These are phyloP conservation scores for Sminthopsis crassicaudata DNA, from an alignment of 2,113 vertebrate genomes.

Conservation along the genomic window DNA sequence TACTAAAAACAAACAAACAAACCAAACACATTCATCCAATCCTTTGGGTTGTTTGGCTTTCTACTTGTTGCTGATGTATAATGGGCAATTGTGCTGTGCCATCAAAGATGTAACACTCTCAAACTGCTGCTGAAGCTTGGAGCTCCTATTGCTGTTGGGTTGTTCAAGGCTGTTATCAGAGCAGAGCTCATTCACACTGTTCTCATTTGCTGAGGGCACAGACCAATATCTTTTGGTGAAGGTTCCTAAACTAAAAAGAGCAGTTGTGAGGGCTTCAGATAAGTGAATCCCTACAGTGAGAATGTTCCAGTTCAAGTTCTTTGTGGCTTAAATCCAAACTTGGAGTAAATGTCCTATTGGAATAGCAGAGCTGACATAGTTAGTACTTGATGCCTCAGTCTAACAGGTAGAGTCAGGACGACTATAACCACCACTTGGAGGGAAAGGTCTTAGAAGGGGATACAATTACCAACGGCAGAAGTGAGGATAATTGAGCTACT, in stretches of 20 bases:
- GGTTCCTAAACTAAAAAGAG: neutral
- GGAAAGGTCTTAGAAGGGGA: neutral
- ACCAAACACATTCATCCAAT: neutral
- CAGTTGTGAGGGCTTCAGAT: neutral
- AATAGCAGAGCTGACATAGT: neutral
- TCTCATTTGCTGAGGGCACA: neutral
- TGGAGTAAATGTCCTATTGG: neutral
- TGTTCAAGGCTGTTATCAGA: neutral
- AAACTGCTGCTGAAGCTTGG: neutral
- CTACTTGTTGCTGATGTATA: neutral
- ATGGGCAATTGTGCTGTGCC: neutral
- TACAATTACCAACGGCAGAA: neutral
- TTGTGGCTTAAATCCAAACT: neutral
- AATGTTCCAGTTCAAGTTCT: neutral
- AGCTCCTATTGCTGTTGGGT: neutral
- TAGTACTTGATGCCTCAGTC: neutral
- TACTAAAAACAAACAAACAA: neutral
- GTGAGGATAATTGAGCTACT: neutral
- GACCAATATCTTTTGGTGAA: neutral
- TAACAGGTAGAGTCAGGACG: neutral
- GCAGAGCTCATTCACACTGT: neutral
- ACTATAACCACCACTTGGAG: neutral
- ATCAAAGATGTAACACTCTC: neutral
- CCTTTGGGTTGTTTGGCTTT: neutral
- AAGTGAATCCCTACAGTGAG: neutral